Evolutionary conservation across 2,113 vertebrate species (phyloP).

Genomic region (Empidonax alnorum): DNA sequence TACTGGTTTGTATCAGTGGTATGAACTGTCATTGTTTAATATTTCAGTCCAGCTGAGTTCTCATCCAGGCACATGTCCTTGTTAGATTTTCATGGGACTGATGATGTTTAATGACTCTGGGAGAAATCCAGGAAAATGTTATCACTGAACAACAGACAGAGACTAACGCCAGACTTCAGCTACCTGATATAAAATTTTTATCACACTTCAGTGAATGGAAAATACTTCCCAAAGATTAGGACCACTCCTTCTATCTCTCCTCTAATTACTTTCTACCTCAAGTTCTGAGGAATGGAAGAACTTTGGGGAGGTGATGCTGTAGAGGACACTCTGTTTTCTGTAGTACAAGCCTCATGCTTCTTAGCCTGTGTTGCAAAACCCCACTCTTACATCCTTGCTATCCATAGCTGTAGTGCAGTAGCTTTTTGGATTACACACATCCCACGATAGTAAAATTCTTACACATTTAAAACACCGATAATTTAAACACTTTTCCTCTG

Average conservation of each 20-base stretch:
- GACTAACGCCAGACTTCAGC: constrained; percentile 4
- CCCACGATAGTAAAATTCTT: background rate
- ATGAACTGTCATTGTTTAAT: background rate
- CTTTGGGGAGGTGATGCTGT: background rate
- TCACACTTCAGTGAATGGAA: background rate
- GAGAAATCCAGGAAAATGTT: constrained; percentile 39
- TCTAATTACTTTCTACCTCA: background rate
- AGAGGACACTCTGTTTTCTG: background rate
- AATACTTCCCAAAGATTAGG: background rate
- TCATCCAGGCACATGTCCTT: background rate
- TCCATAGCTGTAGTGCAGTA: background rate
- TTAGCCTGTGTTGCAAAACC: background rate
- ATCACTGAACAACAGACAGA: background rate
- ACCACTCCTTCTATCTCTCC: background rate
- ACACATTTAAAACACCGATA: background rate
- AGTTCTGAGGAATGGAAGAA: background rate
- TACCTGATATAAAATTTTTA: background rate
- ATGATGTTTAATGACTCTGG: background rate
- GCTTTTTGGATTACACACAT: background rate
- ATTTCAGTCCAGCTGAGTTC: background rate
- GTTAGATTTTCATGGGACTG: background rate
- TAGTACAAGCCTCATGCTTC: fast-evolving
- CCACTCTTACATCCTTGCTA: background rate
- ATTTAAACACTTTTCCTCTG: background rate
- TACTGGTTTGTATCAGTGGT: background rate